Evolutionary conservation across 2,888 invertebrate species (phyloP), one percentile per base, ranked within the genome.

Genomic region (Tenthredo notha): DNA sequence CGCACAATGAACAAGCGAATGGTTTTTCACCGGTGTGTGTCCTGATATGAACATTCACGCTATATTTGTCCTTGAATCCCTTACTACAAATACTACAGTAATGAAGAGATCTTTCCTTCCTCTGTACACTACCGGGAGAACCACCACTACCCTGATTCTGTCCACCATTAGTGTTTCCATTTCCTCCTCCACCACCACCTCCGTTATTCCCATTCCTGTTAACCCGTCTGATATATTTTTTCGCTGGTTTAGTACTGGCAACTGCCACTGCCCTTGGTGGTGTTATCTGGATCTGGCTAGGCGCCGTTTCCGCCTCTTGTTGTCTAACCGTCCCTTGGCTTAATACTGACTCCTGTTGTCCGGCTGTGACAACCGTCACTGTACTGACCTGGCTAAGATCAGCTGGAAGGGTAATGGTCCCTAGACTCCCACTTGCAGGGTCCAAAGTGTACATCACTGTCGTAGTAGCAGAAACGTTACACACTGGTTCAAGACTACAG

Each of bases 1-100:
- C 98, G 93, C 99, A 99, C 85, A 98, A 95, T 25, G 97, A 97
- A 93, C 99, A 99, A 54, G 97, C 96, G 94, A 99, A 99, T 0
- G 99, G 99, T 92, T 99, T 99, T 94, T 99, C 99, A 0, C 99
- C 99, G 0, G 99, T 99, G 93, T 99, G 99, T 40, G 99, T 99
- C 89, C 99, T 95, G 89, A 99, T 98, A 94, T 99, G 99, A 75
- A 99, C 99, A 93, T 99, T 99, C 85, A 99, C 98, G 86, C 99
- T 98, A 95, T 99, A 99, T 93, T 98, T 98, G 94, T 98, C 98
- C 94, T 98, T 98, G 94, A 98, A 98, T 5, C 98, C 98, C 92
- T 98, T 98, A 90, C 97, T 97, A 94, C 98, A 99, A 93, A 99
- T 97, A 93, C 97, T 96, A 95, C 99, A 96, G 94, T 98, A 97